Percentiles rank a stretch among this genome's conserved stretches.
Evolutionary conservation across 2,113 vertebrate species (phyloP).

Genomic region (Conger conger): DNA sequence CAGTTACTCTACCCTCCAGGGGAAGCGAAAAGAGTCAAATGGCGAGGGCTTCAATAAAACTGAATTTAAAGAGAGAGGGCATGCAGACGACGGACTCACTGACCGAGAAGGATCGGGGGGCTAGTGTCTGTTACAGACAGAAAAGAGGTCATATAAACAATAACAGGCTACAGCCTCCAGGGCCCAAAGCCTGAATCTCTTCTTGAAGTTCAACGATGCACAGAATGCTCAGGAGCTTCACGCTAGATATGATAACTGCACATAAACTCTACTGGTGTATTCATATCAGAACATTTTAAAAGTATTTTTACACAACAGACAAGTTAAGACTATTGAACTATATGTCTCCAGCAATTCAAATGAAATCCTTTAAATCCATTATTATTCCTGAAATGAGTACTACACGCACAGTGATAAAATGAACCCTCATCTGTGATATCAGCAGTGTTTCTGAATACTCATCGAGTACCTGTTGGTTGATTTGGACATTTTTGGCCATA

Average conservation of each 20-base stretch:
- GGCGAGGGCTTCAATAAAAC: not conserved
- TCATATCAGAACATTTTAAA: too few relatives aligned
- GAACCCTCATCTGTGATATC: too few relatives aligned
- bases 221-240: too few relatives aligned
- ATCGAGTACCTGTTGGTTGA: not conserved
- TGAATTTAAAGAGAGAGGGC: not conserved
- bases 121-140: not conserved
- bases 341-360: too few relatives aligned
- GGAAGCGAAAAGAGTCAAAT: not conserved
- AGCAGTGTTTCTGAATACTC: too few relatives aligned
- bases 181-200: not conserved
- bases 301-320: too few relatives aligned
- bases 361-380: too few relatives aligned
- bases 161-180: not conserved
- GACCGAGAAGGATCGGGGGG: not conserved
- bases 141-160: not conserved
- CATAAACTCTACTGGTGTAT: too few relatives aligned
- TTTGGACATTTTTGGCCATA: not conserved
- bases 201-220: not conserved
- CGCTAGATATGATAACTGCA: too few relatives aligned
- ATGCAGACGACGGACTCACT: not conserved
- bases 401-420: too few relatives aligned
- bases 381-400: too few relatives aligned
- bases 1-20: not conserved
- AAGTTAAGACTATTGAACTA: too few relatives aligned